Evolutionary conservation across 2,113 vertebrate species (phyloP).

Genomic region (Rhizomys pruinosus): DNA sequence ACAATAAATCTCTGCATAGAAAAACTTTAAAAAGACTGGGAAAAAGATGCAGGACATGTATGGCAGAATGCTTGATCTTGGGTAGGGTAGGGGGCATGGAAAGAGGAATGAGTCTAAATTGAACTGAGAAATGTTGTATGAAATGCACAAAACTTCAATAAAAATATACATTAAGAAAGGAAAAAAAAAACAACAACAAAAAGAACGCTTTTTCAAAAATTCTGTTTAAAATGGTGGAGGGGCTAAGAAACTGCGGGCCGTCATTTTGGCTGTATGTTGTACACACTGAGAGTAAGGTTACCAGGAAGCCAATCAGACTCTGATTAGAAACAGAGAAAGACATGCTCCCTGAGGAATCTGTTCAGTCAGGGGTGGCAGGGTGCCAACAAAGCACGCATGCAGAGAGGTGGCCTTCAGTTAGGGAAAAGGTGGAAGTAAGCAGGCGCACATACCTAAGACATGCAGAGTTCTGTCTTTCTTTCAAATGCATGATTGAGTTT

Average conservation of each 20-base stretch:
- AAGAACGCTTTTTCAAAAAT: conserved; percentile 10
- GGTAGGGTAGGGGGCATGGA: too few species aligned
- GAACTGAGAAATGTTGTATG: too few species aligned
- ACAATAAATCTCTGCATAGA: too few species aligned
- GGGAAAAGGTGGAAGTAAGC: background rate
- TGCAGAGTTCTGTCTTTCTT: conserved; percentile 27
- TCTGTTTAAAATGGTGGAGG: conserved; percentile 27
- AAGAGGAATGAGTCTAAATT: too few species aligned
- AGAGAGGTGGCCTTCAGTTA: background rate
- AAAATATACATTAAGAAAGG: too few species aligned
- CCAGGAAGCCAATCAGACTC: background rate
- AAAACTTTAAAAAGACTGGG: too few species aligned
- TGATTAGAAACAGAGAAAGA: conserved; percentile 17
- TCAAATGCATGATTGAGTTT: conserved; percentile 8
- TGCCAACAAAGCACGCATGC: background rate
- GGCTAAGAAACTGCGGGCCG: background rate
- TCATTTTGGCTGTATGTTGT: conserved; percentile 13
- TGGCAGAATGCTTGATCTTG: too few species aligned
- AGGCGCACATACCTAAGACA: background rate
- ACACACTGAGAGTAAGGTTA: conserved; percentile 61
- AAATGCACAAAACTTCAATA: too few species aligned
- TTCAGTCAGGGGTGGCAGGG: conserved; percentile 37
- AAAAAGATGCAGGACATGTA: too few species aligned
- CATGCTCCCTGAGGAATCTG: background rate
- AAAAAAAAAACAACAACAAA: too few species aligned